Base-by-base conservation (phyloP, 2,113 vertebrate genomes). In the Fulica atra region DNA sequence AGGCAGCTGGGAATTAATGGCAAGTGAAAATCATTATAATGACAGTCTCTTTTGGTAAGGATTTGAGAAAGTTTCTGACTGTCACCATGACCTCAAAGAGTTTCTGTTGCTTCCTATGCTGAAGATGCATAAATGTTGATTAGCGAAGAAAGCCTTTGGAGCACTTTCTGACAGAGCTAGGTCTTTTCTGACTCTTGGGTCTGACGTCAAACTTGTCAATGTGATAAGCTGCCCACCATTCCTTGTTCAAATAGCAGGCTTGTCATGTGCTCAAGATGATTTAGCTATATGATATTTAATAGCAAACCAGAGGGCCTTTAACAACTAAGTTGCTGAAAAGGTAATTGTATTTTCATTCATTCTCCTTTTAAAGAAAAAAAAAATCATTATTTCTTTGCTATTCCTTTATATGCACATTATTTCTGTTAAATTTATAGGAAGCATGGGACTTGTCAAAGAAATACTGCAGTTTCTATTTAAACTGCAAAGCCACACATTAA, bases 1-100 rank as follows among this genome's bases (percentile, higher is more conserved):
- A 94, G 65, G 36, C 86, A 91, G 28, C 57, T 93, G 93, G 73
- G 86, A 96, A 91, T 96, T 94, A 92, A 80, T 88, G 68, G 51
- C 83, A 87, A 92, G 26, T 91, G 74, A 92, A 93, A 81, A 93
- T 87, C 77, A 50, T 96, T 89, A 82, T 89, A 81, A 83, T 81
- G 60, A 84, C 60, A 74, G 28, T 69, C 54, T 53, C 85, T 88
- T 90, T 89, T 57, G 40, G 36, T 82, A 82, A 84, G 63, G 83
- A 29, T 83, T 87, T 64, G 29, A 73, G 65, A 48, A 80, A 59
- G 42, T 88, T 95, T 84, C 57, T 86, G 40, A 59, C 40, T 74
- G 65, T 92, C 76, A 60, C 18, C 7, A 13, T 79, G 91, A 91
- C 93, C 92, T 96, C 42, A 56, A 14, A 87, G 78, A 57, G 10